Percentiles rank a stretch among this genome's conserved stretches.
phyloP scores from a whole-genome alignment of 23 tunicate species.

The Phallusia fumigata region DNA sequence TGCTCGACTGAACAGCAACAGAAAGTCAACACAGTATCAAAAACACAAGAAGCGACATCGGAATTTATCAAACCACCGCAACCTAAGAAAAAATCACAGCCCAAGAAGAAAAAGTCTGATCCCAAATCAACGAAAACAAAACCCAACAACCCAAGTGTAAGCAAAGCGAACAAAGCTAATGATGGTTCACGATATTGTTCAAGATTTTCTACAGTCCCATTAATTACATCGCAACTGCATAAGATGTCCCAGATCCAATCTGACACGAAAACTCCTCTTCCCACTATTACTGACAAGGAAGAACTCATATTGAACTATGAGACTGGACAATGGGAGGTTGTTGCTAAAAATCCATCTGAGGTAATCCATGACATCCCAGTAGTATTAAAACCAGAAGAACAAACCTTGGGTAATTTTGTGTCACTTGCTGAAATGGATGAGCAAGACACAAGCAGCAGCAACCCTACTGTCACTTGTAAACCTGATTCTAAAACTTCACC shows the following conservation, averaged over 20 bases:
- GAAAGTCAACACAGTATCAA: neutral
- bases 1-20: too few species aligned
- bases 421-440: conserved; percentile 4
- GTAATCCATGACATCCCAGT: neutral
- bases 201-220: conserved; percentile 14
- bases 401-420: neutral
- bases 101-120: conserved; percentile 14
- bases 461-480: neutral
- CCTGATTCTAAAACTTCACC: neutral
- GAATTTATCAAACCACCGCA: neutral
- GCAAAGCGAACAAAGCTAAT: neutral
- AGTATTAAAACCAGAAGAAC: conserved; percentile 12
- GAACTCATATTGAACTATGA: conserved; percentile 49
- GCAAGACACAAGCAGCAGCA: neutral
- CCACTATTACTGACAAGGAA: conserved; percentile 14
- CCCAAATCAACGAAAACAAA: neutral
- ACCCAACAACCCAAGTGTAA: neutral
- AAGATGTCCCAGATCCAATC: neutral
- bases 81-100: conserved; percentile 13
- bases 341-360: neutral
- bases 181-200: conserved; percentile 16
- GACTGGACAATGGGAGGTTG: conserved; percentile 56
- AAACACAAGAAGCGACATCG: neutral
- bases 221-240: neutral
- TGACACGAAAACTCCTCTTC: neutral